Evolutionary conservation across 2,113 vertebrate species (phyloP), one percentile per base, ranked within the genome.

Genomic region (Onychostoma macrolepis): DNA sequence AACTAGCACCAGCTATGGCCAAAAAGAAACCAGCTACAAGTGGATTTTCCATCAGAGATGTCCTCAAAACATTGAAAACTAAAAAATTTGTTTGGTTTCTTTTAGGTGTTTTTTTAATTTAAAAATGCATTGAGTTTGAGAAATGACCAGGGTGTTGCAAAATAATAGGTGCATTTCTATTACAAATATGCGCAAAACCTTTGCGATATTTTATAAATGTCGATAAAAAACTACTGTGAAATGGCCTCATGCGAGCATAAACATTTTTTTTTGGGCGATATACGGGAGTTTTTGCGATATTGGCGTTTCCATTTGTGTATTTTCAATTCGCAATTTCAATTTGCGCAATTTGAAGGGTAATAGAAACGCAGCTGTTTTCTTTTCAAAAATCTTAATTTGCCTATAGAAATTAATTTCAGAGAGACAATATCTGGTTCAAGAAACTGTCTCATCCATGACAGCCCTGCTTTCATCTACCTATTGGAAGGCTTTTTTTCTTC

Each of bases 361-460:
- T 24, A 19, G 53, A 56, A 24, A 56, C 5, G 5, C 50, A 56
- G 6, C 17, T 53, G 50, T 56, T 58, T 19, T 24, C 7, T 58
- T 58, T 58, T 24, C 56, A 24, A 24, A 65, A 65, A 65, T 75
- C 72, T 7, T 75, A 2, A 45, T 15, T 45, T 75, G n/a, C 38
- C 38, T 24, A 72, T 38, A 17, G 6, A 26, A 26, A 43, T 28
- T 26, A 0, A 75, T 45, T 75, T 26, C 24, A 75, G 41, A 8
- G 41, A 75, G 6, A 75, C 41, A 45, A 75, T 45, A n/a, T 28
- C 41, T 48, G 41, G 12, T 48, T 76, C 74, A 76, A 48, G n/a
- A 43, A 76, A 75, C 41, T 8, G 74, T 48, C 41, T 76, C n/a
- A 76, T 76, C n/a, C 41, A 48, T 76, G 41, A 28, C 41, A 76